Evolutionary conservation across 2,888 invertebrate species (phyloP).

Genomic region (Melinopterus prodromus): DNA sequence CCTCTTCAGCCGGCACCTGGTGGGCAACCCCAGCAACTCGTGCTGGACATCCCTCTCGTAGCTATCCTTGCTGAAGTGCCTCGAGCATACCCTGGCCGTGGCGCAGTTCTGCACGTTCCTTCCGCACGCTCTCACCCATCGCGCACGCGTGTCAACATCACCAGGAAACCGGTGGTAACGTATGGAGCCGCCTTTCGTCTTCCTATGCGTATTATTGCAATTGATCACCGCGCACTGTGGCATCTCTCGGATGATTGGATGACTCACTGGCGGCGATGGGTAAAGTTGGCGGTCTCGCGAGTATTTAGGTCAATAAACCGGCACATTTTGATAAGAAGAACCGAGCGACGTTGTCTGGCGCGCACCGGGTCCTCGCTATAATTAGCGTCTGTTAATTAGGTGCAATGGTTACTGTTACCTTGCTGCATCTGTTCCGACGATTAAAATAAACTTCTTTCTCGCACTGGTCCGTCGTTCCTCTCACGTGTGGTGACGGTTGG

Average conservation of each 20-base stretch:
- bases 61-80: conserved; percentile 63
- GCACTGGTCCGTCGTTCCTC: not conserved
- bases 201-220: conserved; percentile 67
- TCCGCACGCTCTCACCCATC: conserved; percentile 66
- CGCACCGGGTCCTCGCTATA: not conserved
- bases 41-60: conserved; percentile 67
- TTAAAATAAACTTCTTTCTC: too few species aligned
- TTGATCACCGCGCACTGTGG: conserved; percentile 68
- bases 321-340: not conserved
- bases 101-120: conserved; percentile 64
- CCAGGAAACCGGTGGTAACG: conserved; percentile 68
- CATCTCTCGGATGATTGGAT: conserved; percentile 53
- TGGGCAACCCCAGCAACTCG: conserved; percentile 64
- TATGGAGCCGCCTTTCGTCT: conserved; percentile 65
- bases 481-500: conserved; percentile 12
- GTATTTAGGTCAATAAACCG: conserved; percentile 5
- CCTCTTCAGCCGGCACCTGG: conserved; percentile 62
- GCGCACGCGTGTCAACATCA: conserved; percentile 62
- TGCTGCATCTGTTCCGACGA: too few species aligned
- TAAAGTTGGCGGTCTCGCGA: not conserved
- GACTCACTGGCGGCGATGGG: conserved; percentile 15
- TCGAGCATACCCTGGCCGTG: conserved; percentile 65
- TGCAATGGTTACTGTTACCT: not conserved
- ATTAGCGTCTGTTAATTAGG: not conserved
- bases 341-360: conserved; percentile 6